Conservation (phyloP, 2,888 invertebrate genomes). For the Brenthis ino region DNA sequence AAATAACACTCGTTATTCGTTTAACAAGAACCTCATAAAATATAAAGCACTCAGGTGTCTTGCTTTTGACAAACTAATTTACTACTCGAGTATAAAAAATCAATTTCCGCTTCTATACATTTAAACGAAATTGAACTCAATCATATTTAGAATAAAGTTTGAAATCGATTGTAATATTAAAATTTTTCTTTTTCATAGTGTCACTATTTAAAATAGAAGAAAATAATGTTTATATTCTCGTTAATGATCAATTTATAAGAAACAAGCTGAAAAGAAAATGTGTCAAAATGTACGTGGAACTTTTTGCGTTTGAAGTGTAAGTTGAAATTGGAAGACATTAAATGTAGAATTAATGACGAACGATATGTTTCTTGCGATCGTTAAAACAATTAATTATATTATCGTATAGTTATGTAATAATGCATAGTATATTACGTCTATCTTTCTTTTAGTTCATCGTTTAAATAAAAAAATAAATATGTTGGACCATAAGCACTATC, state of each 20-base stretch:
- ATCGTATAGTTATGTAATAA: too few species aligned
- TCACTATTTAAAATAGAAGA: slow-evolving; percentile 51
- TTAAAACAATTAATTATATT: slow-evolving; percentile 5
- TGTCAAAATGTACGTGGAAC: slow-evolving; percentile 39
- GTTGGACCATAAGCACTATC: too few species aligned
- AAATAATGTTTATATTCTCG: slow-evolving; percentile 54
- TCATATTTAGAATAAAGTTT: rapidly evolving
- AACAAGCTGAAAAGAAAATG: slow-evolving; percentile 20
- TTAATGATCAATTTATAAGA: slow-evolving; percentile 50
- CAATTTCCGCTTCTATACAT: neutral
- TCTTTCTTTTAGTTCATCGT: too few species aligned
- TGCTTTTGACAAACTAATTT: slow-evolving; percentile 56
- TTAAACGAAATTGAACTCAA: neutral
- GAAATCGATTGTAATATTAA: neutral
- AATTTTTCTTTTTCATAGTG: neutral
- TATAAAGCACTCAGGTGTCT: slow-evolving; percentile 68
- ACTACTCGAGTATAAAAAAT: slow-evolving; percentile 46
- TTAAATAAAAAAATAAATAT: too few species aligned
- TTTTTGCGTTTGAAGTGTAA: slow-evolving; percentile 15
- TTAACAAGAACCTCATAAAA: slow-evolving; percentile 53
- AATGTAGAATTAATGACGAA: slow-evolving; percentile 11
- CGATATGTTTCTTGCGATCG: slow-evolving; percentile 1
- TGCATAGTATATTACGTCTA: too few species aligned
- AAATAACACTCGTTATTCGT: slow-evolving; percentile 54
- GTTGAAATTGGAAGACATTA: slow-evolving; percentile 15